Evolutionary conservation across 2,113 vertebrate species (phyloP).

Genomic region (Silurus glanis): DNA sequence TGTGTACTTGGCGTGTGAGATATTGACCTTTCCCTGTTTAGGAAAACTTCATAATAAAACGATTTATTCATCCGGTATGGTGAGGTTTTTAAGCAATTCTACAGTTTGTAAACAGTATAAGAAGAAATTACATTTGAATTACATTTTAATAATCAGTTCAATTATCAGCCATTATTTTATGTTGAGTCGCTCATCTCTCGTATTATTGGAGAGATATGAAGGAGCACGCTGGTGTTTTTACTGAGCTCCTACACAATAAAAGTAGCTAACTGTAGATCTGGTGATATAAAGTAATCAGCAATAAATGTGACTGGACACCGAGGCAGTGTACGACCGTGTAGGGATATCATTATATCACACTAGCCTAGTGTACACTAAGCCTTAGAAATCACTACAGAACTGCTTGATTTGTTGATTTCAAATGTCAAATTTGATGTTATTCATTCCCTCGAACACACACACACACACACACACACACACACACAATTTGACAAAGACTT

Average conservation of each 20-base stretch:
- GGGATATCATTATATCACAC: constrained; percentile 2
- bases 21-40: background rate
- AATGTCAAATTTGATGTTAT: background rate
- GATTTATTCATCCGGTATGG: background rate
- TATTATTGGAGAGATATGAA: background rate
- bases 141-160: background rate
- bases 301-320: background rate
- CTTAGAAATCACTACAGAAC: background rate
- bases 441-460: background rate
- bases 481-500: background rate
- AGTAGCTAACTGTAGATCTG: background rate
- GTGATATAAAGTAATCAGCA: background rate
- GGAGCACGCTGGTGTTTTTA: background rate
- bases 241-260: background rate
- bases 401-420: constrained; percentile 7
- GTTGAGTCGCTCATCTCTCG: background rate
- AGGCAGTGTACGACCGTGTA: background rate
- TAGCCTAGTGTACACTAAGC: background rate
- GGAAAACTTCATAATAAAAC: background rate
- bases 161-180: background rate
- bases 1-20: background rate
- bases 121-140: background rate
- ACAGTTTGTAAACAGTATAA: background rate
- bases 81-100: background rate
- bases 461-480: constrained; percentile 3